These are phyloP conservation scores for Augiades crinisus DNA, from an alignment of 2,888 invertebrate genomes.

Conservation along the genomic window DNA sequence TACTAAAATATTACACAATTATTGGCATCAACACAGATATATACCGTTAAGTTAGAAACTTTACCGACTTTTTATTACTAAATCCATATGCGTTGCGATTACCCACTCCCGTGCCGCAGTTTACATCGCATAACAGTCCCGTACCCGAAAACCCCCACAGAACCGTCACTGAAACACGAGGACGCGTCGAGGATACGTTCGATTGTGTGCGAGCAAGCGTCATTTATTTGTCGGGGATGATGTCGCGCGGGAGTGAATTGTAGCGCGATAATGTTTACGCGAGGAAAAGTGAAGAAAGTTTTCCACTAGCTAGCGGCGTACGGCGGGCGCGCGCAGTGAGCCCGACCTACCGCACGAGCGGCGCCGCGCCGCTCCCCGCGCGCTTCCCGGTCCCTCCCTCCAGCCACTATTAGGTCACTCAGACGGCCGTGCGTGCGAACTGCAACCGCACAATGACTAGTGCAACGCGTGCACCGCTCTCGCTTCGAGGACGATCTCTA, in stretches of 20 bases:
- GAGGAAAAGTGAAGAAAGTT: conserved; percentile 79
- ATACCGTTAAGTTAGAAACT: conserved; percentile 50
- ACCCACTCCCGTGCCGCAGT: conserved; percentile 57
- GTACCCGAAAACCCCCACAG: conserved; percentile 15
- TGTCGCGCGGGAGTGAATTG: conserved; percentile 53
- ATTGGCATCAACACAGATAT: conserved; percentile 9
- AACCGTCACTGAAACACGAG: conserved; percentile 19
- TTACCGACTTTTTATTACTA: conserved; percentile 79
- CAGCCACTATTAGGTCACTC: conserved; percentile 80
- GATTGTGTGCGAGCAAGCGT: conserved; percentile 18
- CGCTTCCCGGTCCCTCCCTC: conserved; percentile 79
- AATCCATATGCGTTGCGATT: conserved; percentile 70
- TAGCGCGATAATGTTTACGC: conserved; percentile 68
- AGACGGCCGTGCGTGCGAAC: conserved; percentile 76
- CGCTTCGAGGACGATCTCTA: conserved; percentile 82
- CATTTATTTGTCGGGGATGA: conserved; percentile 26
- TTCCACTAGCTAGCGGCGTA: conserved; percentile 62
- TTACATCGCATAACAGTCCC: conserved; percentile 54
- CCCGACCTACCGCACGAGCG: conserved; percentile 79
- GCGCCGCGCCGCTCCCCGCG: conserved; percentile 62
- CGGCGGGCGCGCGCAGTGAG: conserved; percentile 75
- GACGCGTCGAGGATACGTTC: conserved; percentile 25
- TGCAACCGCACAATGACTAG: conserved; percentile 78
- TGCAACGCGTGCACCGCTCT: conserved; percentile 80
- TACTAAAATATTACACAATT: conserved; percentile 34